Base-by-base conservation (phyloP, 2,888 invertebrate genomes). In the Rhimphoctona megacephalus region DNA sequence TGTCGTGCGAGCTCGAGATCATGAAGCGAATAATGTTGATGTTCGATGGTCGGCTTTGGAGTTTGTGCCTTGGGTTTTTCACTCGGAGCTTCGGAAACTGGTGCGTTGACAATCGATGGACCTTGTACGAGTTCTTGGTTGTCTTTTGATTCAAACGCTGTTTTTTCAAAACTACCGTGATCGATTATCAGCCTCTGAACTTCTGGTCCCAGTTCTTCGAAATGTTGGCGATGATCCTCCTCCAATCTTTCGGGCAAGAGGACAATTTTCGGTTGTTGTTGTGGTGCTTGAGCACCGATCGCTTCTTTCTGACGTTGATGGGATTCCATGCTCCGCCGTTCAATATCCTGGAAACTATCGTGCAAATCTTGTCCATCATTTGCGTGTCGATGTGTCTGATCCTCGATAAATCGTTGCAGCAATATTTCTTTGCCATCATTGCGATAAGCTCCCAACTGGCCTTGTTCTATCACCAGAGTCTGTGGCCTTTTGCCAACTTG, bases 381-480 rank as follows among this genome's bases (percentile, higher is more conserved):
- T 4, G 72, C 81, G n/a, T 92, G 90, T 22, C 94, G 89, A 7
- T 92, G 89, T 49, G 92, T 94, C 61, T 95, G 98, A 93, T 98
- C 98, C 92, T 98, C 97, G 88, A 98, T 98, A 93, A 98, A 98
- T 79, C 98, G 95, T 90, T 97, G 96, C 96, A 98, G 97, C 3
- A 98, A 94, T 88, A 98, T 96, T 92, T 98, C 97, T 95, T 98
- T 98, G 0, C 98, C 98, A 90, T 96, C 97, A 89, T 97, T 96
- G 19, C 97, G 96, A 81, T 95, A 93, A 90, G 96, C 96, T 69
- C 96, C 95, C 66, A 96, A 95, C 87, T 96, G 96, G 6, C 96
- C 96, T 57, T 96, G 95, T 67, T 92, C 91, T 87, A 95, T 94
- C 85, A 96, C 92, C 14, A 96, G 95, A 2, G 95, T 95, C 46